Conservation (phyloP, 2,888 invertebrate genomes). For the Amiota mariae region DNA sequence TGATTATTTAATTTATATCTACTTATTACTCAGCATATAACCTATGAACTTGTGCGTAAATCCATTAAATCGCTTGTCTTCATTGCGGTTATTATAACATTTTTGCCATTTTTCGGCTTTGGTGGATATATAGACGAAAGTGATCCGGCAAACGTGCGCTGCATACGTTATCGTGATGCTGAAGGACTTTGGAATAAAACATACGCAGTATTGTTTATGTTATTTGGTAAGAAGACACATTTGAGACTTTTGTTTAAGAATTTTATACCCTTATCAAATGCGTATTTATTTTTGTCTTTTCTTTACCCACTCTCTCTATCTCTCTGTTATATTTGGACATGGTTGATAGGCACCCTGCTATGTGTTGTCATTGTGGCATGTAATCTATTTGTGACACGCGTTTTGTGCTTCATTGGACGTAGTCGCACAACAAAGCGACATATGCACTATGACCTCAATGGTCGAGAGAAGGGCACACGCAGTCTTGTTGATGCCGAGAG, state of each 20-base stretch:
- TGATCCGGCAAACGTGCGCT: slow-evolving; percentile 72
- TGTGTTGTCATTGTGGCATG: slow-evolving; percentile 86
- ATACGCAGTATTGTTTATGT: slow-evolving; percentile 85
- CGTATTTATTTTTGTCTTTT: not conserved
- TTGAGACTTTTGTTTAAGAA: no score
- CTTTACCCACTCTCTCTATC: not conserved
- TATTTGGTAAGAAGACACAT: slow-evolving; percentile 78
- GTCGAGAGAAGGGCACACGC: slow-evolving; percentile 62
- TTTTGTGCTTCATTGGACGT: slow-evolving; percentile 76
- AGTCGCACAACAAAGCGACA: slow-evolving; percentile 69
- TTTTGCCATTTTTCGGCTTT: slow-evolving; percentile 83
- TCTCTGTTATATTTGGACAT: not conserved
- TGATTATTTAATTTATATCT: not conserved
- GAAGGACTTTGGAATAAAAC: slow-evolving; percentile 78
- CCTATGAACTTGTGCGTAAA: slow-evolving; percentile 83
- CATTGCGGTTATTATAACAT: slow-evolving; percentile 81
- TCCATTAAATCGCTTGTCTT: slow-evolving; percentile 82
- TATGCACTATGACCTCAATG: slow-evolving; percentile 69
- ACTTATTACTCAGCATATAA: slow-evolving; percentile 80
- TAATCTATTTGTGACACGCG: slow-evolving; percentile 86
- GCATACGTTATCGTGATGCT: slow-evolving; percentile 84
- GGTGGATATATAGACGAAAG: slow-evolving; percentile 80
- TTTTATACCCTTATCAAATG: not conserved
- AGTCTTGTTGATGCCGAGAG: slow-evolving; percentile 59
- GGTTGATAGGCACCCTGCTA: slow-evolving; percentile 79